Percentiles rank a stretch among this genome's conserved stretches.
Conservation (phyloP, 2,888 invertebrate species). For the Heliothis peltigera region DNA sequence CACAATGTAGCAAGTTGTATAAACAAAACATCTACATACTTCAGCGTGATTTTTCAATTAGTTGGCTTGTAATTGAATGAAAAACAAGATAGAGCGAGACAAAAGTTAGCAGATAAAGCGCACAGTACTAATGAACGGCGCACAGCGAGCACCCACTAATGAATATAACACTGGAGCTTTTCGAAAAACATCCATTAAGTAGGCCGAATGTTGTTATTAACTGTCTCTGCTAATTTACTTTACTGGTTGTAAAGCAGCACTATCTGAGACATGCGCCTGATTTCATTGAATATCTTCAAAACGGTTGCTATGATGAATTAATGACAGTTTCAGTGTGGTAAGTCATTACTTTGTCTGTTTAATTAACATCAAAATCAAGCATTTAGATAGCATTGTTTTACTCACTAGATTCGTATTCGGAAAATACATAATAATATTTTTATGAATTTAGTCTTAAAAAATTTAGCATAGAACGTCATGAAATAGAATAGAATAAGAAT, state of each 20-base stretch:
- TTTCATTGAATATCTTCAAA: not conserved
- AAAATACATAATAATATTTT: no score
- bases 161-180: slow-evolving; percentile 79
- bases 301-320: not conserved
- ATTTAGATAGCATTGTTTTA: no score
- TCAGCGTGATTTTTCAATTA: slow-evolving; percentile 73
- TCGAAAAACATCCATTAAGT: slow-evolving; percentile 75
- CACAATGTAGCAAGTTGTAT: slow-evolving; percentile 32
- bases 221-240: slow-evolving; percentile 48
- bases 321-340: no score
- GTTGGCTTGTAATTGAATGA: slow-evolving; percentile 75
- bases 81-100: slow-evolving; percentile 74
- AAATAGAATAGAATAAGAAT: no score
- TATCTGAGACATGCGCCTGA: not conserved
- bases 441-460: no score
- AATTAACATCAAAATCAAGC: no score
- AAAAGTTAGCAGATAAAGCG: slow-evolving; percentile 75
- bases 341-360: no score
- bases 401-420: no score
- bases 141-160: slow-evolving; percentile 76
- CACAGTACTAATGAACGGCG: slow-evolving; percentile 80
- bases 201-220: slow-evolving; percentile 71
- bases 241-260: slow-evolving; percentile 5
- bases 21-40: slow-evolving; percentile 53
- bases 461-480: no score